Conservation (phyloP, 2,797 vertebrate genomes). For the Thamnophis elegans region DNA sequence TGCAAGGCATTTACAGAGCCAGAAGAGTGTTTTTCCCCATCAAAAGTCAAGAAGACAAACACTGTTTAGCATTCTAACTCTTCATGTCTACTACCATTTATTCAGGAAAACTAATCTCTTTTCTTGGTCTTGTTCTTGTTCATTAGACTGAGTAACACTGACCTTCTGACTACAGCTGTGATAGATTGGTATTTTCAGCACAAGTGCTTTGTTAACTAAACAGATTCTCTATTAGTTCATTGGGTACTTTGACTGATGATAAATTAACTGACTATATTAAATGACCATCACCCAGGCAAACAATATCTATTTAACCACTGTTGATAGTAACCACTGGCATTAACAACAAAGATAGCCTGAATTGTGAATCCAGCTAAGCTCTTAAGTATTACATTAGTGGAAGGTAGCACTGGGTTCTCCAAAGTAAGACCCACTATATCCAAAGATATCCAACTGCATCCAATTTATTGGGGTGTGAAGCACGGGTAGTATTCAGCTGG, state of each 20-base stretch:
- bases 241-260: background rate
- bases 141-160: slow-evolving; percentile 14
- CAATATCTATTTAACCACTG: background rate
- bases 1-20: background rate
- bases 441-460: background rate
- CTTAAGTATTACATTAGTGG: background rate
- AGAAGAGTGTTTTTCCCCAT: background rate
- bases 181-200: background rate
- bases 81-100: slow-evolving; percentile 20
- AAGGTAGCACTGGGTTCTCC: background rate
- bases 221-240: background rate
- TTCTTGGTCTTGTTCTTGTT: background rate
- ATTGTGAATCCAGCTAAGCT: background rate
- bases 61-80: slow-evolving; percentile 9
- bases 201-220: background rate
- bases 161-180: slow-evolving; percentile 2
- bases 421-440: background rate
- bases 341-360: background rate
- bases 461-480: background rate
- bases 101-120: background rate
- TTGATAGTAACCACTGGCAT: background rate
- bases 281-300: background rate
- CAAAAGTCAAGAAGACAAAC: background rate
- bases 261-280: background rate
- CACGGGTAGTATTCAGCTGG: too few relatives aligned